Evolutionary conservation across 2,888 invertebrate genomes (phyloP), one percentile per base, ranked within the genome.

Genomic region (Orthosia cruda): DNA sequence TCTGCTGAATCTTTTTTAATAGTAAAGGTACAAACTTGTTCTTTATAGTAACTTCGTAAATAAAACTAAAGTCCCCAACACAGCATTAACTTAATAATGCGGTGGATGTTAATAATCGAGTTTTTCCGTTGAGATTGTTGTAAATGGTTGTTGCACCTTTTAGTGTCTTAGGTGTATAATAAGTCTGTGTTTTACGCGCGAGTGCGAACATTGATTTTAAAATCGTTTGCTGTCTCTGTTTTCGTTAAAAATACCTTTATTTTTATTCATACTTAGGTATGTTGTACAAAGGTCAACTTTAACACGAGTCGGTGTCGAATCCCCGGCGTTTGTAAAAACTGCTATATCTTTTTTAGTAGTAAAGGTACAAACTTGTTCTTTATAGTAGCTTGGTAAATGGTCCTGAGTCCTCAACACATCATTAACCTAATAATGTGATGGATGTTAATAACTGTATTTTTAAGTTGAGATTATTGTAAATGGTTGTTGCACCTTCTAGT

Each of bases 401-500:
- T n/a, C n/a, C n/a, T n/a, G n/a, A 26, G 26, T 26, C 26, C 26
- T 26, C 26, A 26, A 26, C 26, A 2, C 3, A 26, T 1, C 26
- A 26, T 26, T 95, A 89, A 89, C 86, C 94, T 94, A 94, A 94
- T 95, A 95, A 94, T 93, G 91, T 96, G 96, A 96, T 96, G 90
- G 94, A 96, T 94, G 95, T 93, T 96, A 94, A 96, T 95, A 94
- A 91, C 92, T 87, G 86, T 96, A 95, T 96, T 96, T 94, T 95
- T 93, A 92, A 84, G 77, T 67, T 40, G 87, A 89, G 88, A 89
- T 89, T 87, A 84, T 69, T 85, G 87, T 82, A 77, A 85, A 78
- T 74, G 68, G 68, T 65, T 71, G 81, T 80, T 50, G 50, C 40
- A 40, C 40, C 40, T 3, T 40, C 40, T 52, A 80, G 74, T 50